These are phyloP conservation scores for Yponomeuta cagnagella DNA, from an alignment of 2,888 invertebrate species.

Conservation along the genomic window DNA sequence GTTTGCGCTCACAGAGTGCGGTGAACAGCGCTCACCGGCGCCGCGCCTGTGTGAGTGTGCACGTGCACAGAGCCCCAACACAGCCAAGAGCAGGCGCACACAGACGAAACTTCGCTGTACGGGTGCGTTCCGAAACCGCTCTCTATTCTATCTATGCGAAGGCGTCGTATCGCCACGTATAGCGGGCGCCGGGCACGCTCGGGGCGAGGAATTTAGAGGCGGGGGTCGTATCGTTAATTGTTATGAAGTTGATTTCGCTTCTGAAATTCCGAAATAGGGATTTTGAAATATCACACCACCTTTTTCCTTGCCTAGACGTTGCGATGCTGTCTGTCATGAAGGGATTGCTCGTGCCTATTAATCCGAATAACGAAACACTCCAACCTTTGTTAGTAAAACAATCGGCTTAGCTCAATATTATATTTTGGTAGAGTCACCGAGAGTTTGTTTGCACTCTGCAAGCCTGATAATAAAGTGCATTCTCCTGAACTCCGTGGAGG, in stretches of 20 bases:
- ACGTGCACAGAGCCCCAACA: conserved; percentile 29
- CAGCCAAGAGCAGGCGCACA: conserved; percentile 42
- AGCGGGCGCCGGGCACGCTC: conserved; percentile 72
- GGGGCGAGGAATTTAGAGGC: conserved; percentile 76
- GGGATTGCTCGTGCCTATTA: neutral
- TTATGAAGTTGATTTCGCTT: conserved; percentile 76
- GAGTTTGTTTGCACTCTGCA: neutral
- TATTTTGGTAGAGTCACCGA: neutral
- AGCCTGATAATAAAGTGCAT: conserved; percentile 9
- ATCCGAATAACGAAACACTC: neutral
- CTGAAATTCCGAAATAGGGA: conserved; percentile 75
- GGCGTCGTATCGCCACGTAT: conserved; percentile 68
- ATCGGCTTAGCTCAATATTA: neutral
- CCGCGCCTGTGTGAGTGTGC: conserved; percentile 55
- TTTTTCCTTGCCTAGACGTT: conserved; percentile 41
- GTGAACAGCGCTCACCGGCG: conserved; percentile 76
- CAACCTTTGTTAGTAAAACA: neutral
- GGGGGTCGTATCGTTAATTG: conserved; percentile 77
- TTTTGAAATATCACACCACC: conserved; percentile 72
- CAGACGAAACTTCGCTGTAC: conserved; percentile 42
- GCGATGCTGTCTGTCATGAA: conserved; percentile 29
- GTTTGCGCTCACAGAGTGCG: conserved; percentile 77
- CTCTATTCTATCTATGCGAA: conserved; percentile 77
- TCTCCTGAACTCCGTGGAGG: conserved; percentile 3
- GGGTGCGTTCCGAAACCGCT: conserved; percentile 76